These are phyloP conservation scores for Garrulus glandarius DNA, from an alignment of 2,797 vertebrate genomes.

Conservation along the genomic window DNA sequence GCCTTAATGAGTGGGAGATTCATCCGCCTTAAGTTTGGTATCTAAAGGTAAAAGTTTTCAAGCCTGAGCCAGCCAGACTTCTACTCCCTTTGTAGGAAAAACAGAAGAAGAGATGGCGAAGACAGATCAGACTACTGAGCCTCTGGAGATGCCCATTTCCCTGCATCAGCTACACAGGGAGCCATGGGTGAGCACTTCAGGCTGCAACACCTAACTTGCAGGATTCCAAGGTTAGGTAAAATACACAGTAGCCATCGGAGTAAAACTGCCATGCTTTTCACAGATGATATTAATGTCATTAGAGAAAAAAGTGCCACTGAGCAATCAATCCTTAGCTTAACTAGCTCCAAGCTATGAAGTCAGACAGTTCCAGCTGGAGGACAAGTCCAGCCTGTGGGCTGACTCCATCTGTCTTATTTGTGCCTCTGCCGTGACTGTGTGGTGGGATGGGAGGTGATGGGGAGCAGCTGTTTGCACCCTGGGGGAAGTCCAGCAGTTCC, in stretches of 20 bases:
- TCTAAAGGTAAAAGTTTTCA: not conserved
- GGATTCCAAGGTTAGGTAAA: not conserved
- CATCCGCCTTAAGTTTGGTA: not conserved
- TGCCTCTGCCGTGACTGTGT: not conserved
- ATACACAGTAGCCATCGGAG: not conserved
- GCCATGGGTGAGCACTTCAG: not conserved
- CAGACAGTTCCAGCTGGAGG: not conserved
- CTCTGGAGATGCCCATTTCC: not conserved
- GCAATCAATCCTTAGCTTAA: conserved; percentile 9
- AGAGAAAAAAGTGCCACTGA: not conserved
- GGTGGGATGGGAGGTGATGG: not conserved
- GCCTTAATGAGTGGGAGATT: not conserved
- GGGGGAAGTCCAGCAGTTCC: not conserved
- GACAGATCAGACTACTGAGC: not conserved
- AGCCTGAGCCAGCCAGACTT: not conserved
- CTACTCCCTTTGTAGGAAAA: not conserved
- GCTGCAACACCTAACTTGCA: not conserved
- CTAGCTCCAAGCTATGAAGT: conserved; percentile 2
- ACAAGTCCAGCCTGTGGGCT: conserved; percentile 4
- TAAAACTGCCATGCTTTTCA: not conserved
- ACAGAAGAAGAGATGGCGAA: not conserved
- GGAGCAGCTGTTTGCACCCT: not conserved
- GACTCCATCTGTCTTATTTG: conserved; percentile 9
- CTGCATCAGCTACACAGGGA: not conserved
- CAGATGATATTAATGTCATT: not conserved